Evolutionary conservation across 2,888 invertebrate genomes (phyloP).

Genomic region (Mallateleia sp.): DNA sequence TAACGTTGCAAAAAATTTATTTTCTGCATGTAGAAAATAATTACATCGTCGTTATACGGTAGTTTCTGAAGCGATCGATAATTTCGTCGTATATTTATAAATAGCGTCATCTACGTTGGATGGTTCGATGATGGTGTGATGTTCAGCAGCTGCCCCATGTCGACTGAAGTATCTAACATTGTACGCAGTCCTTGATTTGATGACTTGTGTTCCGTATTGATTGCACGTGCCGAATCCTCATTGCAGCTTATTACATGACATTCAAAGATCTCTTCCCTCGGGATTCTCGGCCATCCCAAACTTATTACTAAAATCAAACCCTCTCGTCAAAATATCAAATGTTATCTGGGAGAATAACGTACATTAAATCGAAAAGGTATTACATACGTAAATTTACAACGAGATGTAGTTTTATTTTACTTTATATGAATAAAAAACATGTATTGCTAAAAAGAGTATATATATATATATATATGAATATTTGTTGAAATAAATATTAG

Average conservation of each 20-base stretch:
- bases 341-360: not conserved
- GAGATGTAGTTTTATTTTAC: too few relatives aligned
- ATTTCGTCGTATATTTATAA: slow-evolving; percentile 55
- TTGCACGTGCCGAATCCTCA: slow-evolving; percentile 69
- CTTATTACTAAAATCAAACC: slow-evolving; percentile 18
- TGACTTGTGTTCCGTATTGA: slow-evolving; percentile 74
- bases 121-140: slow-evolving; percentile 62
- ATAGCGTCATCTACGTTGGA: slow-evolving; percentile 47
- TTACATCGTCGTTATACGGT: not conserved
- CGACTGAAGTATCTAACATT: slow-evolving; percentile 69
- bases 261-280: slow-evolving; percentile 56
- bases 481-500: too few relatives aligned
- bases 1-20: too few relatives aligned
- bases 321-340: not conserved
- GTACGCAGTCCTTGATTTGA: slow-evolving; percentile 67
- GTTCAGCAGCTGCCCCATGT: slow-evolving; percentile 53
- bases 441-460: too few relatives aligned
- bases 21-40: not conserved
- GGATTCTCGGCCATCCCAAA: slow-evolving; percentile 33
- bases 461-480: too few relatives aligned
- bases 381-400: too few relatives aligned
- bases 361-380: too few relatives aligned
- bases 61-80: slow-evolving; percentile 17
- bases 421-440: too few relatives aligned
- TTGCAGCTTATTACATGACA: slow-evolving; percentile 68